Evolutionary conservation across 2,888 invertebrate species (phyloP), one percentile per base, ranked within the genome.

Genomic region (Ochropacha duplaris): DNA sequence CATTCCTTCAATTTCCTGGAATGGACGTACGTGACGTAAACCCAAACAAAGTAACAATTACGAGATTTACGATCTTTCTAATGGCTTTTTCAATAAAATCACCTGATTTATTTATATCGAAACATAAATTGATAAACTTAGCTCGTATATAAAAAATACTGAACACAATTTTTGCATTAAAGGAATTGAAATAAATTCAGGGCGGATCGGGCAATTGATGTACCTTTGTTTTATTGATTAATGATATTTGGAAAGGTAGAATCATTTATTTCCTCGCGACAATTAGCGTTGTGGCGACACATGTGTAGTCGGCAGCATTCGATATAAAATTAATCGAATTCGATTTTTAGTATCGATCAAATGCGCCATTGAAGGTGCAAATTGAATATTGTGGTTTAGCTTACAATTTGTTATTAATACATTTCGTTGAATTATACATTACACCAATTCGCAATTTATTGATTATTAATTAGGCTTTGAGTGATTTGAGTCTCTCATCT

Each of bases 1-100:
- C 66, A 72, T 76, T 71, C 68, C 65, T 64, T 61, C 59, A 60
- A 31, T 72, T 78, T 75, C 75, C 76, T 76, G 71, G 69, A 1
- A 16, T 44, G 44, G 72, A 62, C 57, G 55, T 68, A 68, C 65
- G 66, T 69, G 66, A 68, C 63, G 63, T 60, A 67, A 65, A 64
- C 59, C 54, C 64, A 69, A 75, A 75, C 76, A 76, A 72, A 66
- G 44, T 52, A 50, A 26, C 55, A 57, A 60, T 57, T 19, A 57
- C 34, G 54, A 51, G 39, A 44, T 59, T 54, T 49, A 54, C 58
- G 26, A 56, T 9, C 49, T 50, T 54, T 56, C 39, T 26, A 56
- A 56, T 54, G 50, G 31, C 16, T n/a, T 19, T 28, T n/a, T 51
- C 26, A 28, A 51, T 51, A 51, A n/a, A 51, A 16, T 22, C 36